These are phyloP conservation scores for Chloebia gouldiae DNA, from an alignment of 2,113 vertebrate genomes.

Conservation along the genomic window DNA sequence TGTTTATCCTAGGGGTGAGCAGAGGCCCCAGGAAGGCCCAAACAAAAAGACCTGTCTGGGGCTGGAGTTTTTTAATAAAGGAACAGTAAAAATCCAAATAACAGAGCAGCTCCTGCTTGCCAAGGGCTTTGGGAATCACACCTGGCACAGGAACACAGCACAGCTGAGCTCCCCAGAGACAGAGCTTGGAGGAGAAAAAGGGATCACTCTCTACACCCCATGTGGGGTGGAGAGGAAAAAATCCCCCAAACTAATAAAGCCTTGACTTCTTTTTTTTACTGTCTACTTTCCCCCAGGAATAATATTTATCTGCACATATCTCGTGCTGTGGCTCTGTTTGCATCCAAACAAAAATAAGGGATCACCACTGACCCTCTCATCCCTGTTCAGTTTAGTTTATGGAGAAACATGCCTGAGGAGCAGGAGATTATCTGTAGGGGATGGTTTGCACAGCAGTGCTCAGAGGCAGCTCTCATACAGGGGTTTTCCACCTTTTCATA, in stretches of 20 bases:
- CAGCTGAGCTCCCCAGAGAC: background rate
- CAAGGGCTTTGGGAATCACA: slow-evolving; percentile 9
- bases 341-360: background rate
- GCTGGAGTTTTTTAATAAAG: slow-evolving; percentile 28
- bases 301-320: background rate
- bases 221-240: background rate
- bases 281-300: background rate
- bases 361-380: background rate
- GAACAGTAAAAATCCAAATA: background rate
- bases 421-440: background rate
- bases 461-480: background rate
- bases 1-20: background rate
- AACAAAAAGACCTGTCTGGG: background rate
- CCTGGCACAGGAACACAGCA: slow-evolving; percentile 36
- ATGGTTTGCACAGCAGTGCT: background rate
- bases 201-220: background rate
- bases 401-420: background rate
- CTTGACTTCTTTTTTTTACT: background rate
- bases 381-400: background rate
- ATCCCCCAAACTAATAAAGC: background rate
- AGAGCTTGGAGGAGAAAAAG: background rate
- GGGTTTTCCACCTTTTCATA: background rate
- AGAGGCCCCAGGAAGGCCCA: background rate
- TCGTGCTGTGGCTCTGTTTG: background rate
- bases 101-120: background rate